Evolutionary conservation across 1,140 invertebrate genomes (phyloP), one percentile per base, ranked within the genome.

Genomic region (Oreohelix idahoensis): DNA sequence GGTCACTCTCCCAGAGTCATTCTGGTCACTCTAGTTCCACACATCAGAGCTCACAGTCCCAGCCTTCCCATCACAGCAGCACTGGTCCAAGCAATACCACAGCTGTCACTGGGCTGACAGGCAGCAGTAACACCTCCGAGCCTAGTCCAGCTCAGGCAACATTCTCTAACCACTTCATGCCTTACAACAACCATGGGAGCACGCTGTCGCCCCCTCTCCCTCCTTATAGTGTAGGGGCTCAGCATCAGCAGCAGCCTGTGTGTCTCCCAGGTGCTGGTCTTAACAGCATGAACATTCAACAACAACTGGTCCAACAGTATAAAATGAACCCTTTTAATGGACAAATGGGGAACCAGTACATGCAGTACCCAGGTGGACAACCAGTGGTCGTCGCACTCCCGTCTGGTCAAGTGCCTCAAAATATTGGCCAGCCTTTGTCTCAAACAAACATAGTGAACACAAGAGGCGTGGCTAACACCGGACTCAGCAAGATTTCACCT

Each of bases 71-170:
- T 85, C 94, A 94, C 79, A 94, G 93, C 81, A 94, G 93, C 84
- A 94, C 93, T n/a, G 94, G 93, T 8, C 94, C 94, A 1, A 94
- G 93, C 86, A 94, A 94, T 86, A 94, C 94, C 84, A 94, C 94
- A 36, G 92, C 93, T 38, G 93, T 94, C 58, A 94, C 94, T 0
- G 91, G 90, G 0, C 84, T 92, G 26, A 92, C 91, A 17, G 89
- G 89, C 69, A 90, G 89, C 81, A 90, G 89, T 86, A 89, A 88
- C 45, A 90, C 87, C 20, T 89, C 89, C 36, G 86, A 89, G 42
- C 89, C 89, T 66, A 83, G 76, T 66, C 74, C 83, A 4, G 49
- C 39, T 32, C 81, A 77, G 29, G 70, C 38, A 81, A 69, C 32
- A 83, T 51, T 86, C 85, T 71, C 81, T 75, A 69, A 83, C 83